Evolutionary conservation across 2,888 invertebrate genomes (phyloP), one percentile per base, ranked within the genome.

Genomic region (Flexamia atlantica): DNA sequence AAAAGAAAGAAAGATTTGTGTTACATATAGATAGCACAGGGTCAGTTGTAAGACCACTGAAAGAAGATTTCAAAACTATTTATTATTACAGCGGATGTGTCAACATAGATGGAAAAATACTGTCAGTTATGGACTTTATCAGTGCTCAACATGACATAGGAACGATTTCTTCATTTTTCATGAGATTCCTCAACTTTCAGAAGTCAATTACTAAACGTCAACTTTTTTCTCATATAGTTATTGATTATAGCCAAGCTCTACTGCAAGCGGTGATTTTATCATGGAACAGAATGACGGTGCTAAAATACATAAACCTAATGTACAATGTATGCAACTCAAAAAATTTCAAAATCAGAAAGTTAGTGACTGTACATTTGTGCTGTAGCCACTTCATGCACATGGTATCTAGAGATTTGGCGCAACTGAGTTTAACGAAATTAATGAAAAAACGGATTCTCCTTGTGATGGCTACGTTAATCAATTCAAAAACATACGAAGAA

Each of bases 311-410:
- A 23, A 53, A 53, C 20, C 0, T 23, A 23, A 53, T 53, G 53
- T 23, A 53, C 23, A 53, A 7, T 3, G 4, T 53, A 53, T 53
- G 53, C 23, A 10, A n/a, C 4, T 7, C 20, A 53, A 20, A n/a
- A 1, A 53, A 10, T 2, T 53, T 23, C 10, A 53, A 53, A 20
- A 53, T 53, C 23, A 53, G 23, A 2, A 7, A 14, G 14, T 23
- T 53, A 3, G 53, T 53, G 5, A 53, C 53, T 23, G 53, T 53
- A 23, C 53, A 53, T 23, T 10, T 53, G 7, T 53, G 53, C 23
- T 53, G 53, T 23, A 53, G 53, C 10, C 53, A 53, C 14, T 53
- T 53, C 14, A 53, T 53, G 53, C 53, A 53, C 53, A 53, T 53
- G 53, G 23, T 23, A 7, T 53, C 20, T 1, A 23, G 23, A 53